Percentiles rank a stretch among this genome's conserved stretches.
Evolutionary conservation across 2,113 vertebrate species (phyloP).

Genomic region (Crotalus tigris): DNA sequence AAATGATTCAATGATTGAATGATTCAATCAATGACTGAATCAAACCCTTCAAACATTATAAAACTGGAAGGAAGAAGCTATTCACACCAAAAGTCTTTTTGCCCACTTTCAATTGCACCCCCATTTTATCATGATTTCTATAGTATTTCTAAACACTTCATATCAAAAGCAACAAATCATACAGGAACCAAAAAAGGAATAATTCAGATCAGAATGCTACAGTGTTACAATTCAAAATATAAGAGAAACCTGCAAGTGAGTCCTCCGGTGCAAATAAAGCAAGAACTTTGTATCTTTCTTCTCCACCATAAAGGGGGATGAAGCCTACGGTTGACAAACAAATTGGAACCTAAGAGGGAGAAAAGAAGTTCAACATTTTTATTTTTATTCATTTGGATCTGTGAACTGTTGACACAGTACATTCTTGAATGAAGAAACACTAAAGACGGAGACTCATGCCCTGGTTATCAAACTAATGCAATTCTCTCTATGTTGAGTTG

Average conservation of each 20-base stretch:
- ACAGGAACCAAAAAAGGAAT: neutral
- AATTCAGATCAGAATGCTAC: neutral
- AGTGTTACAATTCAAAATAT: constrained; percentile 21
- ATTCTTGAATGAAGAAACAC: neutral
- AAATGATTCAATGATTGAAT: too few relatives aligned
- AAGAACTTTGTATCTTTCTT: constrained; percentile 77
- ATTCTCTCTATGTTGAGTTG: neutral
- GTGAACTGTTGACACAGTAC: neutral
- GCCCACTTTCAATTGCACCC: neutral
- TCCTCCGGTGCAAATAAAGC: constrained; percentile 83
- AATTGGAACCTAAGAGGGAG: constrained; percentile 76
- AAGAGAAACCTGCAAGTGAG: constrained; percentile 73
- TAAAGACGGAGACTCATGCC: neutral
- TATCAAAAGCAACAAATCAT: neutral
- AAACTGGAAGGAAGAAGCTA: neutral
- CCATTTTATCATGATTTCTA: neutral
- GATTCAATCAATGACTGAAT: neutral
- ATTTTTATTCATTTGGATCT: neutral
- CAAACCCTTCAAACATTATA: neutral
- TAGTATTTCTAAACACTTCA: neutral
- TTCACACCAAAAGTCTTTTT: neutral
- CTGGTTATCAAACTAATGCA: neutral
- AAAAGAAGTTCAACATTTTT: constrained; percentile 40
- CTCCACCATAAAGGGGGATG: constrained; percentile 80
- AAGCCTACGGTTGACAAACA: constrained; percentile 77